These are phyloP conservation scores for Cavia aperea DNA, from an alignment of 2,113 vertebrate genomes.

Conservation along the genomic window DNA sequence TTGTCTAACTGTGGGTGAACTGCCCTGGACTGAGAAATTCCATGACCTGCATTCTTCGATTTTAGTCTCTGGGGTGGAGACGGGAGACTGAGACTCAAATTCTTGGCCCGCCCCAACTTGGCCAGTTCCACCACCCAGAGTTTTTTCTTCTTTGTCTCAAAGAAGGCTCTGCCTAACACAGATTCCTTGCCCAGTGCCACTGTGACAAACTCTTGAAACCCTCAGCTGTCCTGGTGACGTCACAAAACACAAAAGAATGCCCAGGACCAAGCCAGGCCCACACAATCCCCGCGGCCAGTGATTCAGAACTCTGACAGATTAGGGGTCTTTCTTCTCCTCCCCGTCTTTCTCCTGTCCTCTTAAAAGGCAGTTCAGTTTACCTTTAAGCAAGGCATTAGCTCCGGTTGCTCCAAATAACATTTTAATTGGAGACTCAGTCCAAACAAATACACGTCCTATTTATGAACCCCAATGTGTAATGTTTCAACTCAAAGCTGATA, in stretches of 20 bases:
- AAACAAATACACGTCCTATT: conserved; percentile 70
- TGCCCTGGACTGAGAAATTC: conserved; percentile 44
- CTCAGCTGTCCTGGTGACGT: conserved; percentile 61
- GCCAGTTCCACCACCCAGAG: conserved; percentile 1
- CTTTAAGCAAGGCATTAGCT: conserved; percentile 60
- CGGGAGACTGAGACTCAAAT: not conserved
- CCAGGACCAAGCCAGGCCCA: conserved; percentile 52
- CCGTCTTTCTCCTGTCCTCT: conserved; percentile 21
- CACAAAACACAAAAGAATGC: conserved; percentile 63
- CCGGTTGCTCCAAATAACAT: conserved; percentile 60
- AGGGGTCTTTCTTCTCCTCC: conserved; percentile 49
- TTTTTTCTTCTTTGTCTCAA: conserved; percentile 56
- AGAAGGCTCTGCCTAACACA: conserved; percentile 47
- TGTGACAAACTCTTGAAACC: conserved; percentile 49
- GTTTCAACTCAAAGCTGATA: conserved; percentile 75
- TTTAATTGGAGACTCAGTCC: conserved; percentile 73
- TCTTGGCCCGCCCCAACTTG: conserved; percentile 15
- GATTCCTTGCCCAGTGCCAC: conserved; percentile 46
- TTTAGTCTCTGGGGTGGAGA: conserved; percentile 32
- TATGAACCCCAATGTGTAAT: conserved; percentile 78
- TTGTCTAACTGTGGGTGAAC: conserved; percentile 23
- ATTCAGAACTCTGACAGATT: conserved; percentile 66
- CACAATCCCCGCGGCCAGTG: conserved; percentile 61
- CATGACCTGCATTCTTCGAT: conserved; percentile 22
- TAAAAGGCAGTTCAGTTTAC: conserved; percentile 62